Conservation (phyloP, 1,140 invertebrate species). For the Sminthurinus signatus region DNA sequence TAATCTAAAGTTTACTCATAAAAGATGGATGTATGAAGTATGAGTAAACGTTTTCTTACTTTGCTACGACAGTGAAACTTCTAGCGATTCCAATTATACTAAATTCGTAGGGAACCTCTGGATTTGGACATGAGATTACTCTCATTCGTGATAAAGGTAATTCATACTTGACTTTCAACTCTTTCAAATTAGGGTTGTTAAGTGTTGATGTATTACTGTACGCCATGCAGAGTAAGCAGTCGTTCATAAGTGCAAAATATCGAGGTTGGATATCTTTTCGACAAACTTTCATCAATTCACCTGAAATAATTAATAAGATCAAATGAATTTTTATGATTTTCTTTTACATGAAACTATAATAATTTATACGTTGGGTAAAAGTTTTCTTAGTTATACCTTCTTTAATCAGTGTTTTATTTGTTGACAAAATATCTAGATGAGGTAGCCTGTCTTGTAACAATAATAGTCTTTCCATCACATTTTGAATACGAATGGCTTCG, state of each 20-base stretch:
- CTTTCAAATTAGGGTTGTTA: too few relatives aligned
- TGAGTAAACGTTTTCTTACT: conserved; percentile 47
- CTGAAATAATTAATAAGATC: too few relatives aligned
- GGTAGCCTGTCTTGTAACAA: conserved; percentile 54
- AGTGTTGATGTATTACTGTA: conserved; percentile 48
- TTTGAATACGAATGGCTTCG: conserved; percentile 58
- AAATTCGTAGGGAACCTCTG: conserved; percentile 56
- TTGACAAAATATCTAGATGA: conserved; percentile 59
- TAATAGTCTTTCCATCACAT: conserved; percentile 54
- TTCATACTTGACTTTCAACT: conserved; percentile 56
- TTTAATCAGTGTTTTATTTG: conserved; percentile 60
- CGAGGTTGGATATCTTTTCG: conserved; percentile 61
- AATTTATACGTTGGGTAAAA: too few relatives aligned
- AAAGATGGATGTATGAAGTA: background rate
- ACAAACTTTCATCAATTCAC: too few relatives aligned
- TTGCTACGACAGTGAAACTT: conserved; percentile 62
- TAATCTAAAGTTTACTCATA: background rate
- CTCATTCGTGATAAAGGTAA: conserved; percentile 58
- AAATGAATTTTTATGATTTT: too few relatives aligned
- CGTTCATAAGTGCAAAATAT: conserved; percentile 65
- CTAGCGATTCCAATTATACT: conserved; percentile 56
- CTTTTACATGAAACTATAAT: too few relatives aligned
- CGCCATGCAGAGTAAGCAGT: conserved; percentile 61
- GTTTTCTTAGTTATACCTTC: conserved; percentile 63
- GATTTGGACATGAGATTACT: conserved; percentile 49